Evolutionary conservation across 2,888 invertebrate species (phyloP).

Genomic region (Anthrax anthrax): DNA sequence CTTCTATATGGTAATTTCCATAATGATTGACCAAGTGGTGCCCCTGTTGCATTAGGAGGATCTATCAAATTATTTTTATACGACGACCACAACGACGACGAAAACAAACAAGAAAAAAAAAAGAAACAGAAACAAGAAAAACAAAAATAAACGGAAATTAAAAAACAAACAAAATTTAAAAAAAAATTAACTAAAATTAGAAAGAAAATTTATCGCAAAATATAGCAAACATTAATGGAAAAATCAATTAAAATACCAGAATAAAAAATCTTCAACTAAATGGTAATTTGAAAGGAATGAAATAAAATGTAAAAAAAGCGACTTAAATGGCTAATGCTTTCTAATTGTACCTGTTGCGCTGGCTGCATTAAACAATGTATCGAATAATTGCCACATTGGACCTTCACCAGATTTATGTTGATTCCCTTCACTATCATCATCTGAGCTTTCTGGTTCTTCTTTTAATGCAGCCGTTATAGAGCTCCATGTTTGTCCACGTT

Average conservation of each 20-base stretch:
- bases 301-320: no score
- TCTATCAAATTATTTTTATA: constrained; percentile 20
- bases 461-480: constrained; percentile 33
- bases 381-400: constrained; percentile 83
- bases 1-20: constrained; percentile 82
- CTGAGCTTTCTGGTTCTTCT: constrained; percentile 45
- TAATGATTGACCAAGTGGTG: constrained; percentile 79
- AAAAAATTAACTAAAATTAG: neutral
- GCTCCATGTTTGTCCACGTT: constrained; percentile 49
- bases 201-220: neutral
- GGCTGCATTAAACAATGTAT: constrained; percentile 56
- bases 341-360: constrained; percentile 36
- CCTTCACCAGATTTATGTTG: constrained; percentile 46
- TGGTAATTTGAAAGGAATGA: no score
- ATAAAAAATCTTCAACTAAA: no score
- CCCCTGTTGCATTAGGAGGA: constrained; percentile 43
- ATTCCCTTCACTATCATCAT: constrained; percentile 48
- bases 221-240: neutral
- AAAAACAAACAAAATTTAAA: neutral
- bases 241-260: no score
- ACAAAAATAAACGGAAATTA: constrained; percentile 5
- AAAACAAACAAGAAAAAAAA: constrained; percentile 11
- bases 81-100: neutral
- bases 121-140: constrained; percentile 10
- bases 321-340: no score